Evolutionary conservation across 2,797 vertebrate species (phyloP).

Genomic region (Falco rusticolus): DNA sequence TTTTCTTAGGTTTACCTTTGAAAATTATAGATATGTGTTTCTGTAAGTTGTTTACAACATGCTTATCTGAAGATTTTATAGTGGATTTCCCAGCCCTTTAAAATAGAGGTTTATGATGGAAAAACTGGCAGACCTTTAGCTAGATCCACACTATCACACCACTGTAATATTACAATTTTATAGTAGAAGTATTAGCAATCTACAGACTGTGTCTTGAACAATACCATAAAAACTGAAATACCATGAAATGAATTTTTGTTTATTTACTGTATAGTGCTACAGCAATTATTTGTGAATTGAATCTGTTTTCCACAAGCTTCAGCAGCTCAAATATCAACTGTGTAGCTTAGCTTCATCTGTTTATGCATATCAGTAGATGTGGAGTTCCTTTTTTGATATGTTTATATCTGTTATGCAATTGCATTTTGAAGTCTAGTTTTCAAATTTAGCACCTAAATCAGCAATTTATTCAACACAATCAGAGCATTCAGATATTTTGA

Average conservation of each 20-base stretch:
- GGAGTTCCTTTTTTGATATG: background rate
- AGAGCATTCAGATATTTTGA: background rate
- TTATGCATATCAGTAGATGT: background rate
- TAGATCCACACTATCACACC: background rate
- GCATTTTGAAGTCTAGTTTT: background rate
- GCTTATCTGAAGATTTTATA: background rate
- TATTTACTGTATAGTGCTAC: background rate
- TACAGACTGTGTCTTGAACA: background rate
- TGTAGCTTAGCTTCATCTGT: background rate
- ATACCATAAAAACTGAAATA: slow-evolving; percentile 54
- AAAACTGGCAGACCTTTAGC: slow-evolving; percentile 23
- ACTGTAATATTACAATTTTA: slow-evolving; percentile 24
- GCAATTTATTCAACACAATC: background rate
- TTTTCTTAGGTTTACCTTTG: background rate
- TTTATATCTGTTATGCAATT: background rate
- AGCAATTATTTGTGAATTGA: slow-evolving; percentile 23
- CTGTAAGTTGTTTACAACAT: background rate
- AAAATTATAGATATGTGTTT: background rate
- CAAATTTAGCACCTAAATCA: background rate
- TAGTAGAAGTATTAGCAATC: slow-evolving; percentile 4
- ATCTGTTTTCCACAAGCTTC: background rate
- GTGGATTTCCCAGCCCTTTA: background rate
- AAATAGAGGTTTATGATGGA: background rate
- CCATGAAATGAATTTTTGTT: slow-evolving; percentile 63
- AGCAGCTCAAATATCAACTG: background rate